Evolutionary conservation across 1,140 invertebrate genomes (phyloP).

Genomic region (Aplysia californica): DNA sequence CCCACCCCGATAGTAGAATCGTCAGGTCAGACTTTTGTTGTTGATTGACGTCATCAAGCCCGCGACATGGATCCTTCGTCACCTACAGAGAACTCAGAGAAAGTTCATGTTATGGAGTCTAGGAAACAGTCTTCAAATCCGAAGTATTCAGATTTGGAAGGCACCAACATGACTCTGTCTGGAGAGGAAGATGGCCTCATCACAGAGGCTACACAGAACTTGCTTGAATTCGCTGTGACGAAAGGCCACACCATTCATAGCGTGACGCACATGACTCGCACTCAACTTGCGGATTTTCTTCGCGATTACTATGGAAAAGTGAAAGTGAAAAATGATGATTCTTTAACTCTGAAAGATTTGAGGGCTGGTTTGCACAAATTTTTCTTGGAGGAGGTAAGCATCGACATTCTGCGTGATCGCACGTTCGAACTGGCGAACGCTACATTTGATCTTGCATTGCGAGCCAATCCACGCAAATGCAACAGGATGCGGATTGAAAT

Average conservation of each 20-base stretch:
- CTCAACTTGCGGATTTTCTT: slow-evolving; percentile 51
- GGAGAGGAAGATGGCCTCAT: slow-evolving; percentile 40
- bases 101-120: slow-evolving; percentile 34
- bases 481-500: slow-evolving; percentile 48
- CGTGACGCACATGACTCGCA: slow-evolving; percentile 43
- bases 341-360: slow-evolving; percentile 40
- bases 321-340: slow-evolving; percentile 39
- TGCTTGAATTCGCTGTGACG: slow-evolving; percentile 42
- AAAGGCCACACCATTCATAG: slow-evolving; percentile 45
- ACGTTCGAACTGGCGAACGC: slow-evolving; percentile 51
- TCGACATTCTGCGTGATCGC: slow-evolving; percentile 52
- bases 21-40: slow-evolving; percentile 27
- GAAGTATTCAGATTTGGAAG: slow-evolving; percentile 33
- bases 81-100: slow-evolving; percentile 32
- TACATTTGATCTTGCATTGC: slow-evolving; percentile 45
- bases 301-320: slow-evolving; percentile 52
- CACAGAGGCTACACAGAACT: slow-evolving; percentile 40
- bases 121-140: slow-evolving; percentile 32
- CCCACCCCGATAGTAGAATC: background rate
- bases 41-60: slow-evolving; percentile 48
- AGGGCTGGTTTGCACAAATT: slow-evolving; percentile 51
- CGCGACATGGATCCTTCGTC: slow-evolving; percentile 48
- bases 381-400: slow-evolving; percentile 47
- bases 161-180: slow-evolving; percentile 31
- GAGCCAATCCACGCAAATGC: slow-evolving; percentile 34